A percentile compares a stretch with the other conserved stretches of the same genome.
These are phyloP conservation scores for Neuroscelio doddi DNA, from an alignment of 2,888 invertebrate genomes.

Conservation along the genomic window DNA sequence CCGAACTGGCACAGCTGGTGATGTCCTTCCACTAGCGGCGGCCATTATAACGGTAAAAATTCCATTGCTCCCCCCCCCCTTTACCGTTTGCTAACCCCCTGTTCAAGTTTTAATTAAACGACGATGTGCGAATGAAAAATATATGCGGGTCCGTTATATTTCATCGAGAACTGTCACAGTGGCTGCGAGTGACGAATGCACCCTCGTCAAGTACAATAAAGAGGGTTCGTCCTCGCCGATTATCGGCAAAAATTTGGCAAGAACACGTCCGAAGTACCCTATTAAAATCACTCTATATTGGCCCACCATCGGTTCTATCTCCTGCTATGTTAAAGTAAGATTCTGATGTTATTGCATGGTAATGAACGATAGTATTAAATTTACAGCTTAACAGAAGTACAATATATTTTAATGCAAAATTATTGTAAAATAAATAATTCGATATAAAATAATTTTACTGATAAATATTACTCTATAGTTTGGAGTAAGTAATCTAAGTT, in stretches of 20 bases:
- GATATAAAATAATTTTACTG: too few species aligned
- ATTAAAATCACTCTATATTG: constrained; percentile 43
- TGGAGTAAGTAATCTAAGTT: too few species aligned
- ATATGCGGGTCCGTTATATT: constrained; percentile 51
- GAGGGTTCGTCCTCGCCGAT: constrained; percentile 6
- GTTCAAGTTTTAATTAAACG: constrained; percentile 65
- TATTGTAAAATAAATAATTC: too few species aligned
- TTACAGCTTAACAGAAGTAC: too few species aligned
- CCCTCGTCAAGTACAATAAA: constrained; percentile 19
- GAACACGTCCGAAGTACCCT: constrained; percentile 28
- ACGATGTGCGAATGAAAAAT: constrained; percentile 58
- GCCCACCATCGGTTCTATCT: too few species aligned
- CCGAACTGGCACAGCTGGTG: constrained; percentile 38
- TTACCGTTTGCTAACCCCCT: constrained; percentile 19
- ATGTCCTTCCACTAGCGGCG: constrained; percentile 16
- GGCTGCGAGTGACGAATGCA: constrained; percentile 29
- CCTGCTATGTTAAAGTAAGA: too few species aligned
- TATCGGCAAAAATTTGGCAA: constrained; percentile 37
- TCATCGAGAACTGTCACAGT: constrained; percentile 40
- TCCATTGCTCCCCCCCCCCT: constrained; percentile 20
- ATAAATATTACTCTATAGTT: too few species aligned
- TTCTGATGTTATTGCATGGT: too few species aligned
- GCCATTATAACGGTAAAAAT: constrained; percentile 37
- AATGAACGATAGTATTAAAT: too few species aligned
- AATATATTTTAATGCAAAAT: too few species aligned